A percentile compares a stretch with the other conserved stretches of the same genome.
These are phyloP conservation scores for Subanguina moxae DNA, from an alignment of 1,140 invertebrate species.

Conservation along the genomic window DNA sequence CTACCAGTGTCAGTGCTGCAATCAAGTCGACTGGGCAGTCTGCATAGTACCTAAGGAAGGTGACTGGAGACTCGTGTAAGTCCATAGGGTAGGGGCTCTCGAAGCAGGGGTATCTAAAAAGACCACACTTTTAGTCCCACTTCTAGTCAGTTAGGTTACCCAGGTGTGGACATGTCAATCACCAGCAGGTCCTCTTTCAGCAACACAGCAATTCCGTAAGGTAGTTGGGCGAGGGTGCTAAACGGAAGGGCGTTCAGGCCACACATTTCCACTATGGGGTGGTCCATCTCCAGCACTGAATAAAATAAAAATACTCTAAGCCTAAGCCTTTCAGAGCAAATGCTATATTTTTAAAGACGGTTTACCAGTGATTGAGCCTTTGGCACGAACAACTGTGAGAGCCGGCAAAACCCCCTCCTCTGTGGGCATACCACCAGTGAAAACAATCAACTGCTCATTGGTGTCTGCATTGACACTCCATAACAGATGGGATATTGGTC, in stretches of 20 bases:
- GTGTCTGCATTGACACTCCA: constrained; percentile 50
- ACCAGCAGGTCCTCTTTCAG: constrained; percentile 95
- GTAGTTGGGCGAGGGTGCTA: constrained; percentile 79
- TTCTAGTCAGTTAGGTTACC: constrained; percentile 60
- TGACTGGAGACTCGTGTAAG: constrained; percentile 92
- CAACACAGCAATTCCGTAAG: constrained; percentile 91
- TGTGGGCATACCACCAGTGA: constrained; percentile 61
- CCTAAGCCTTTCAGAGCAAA: too few species aligned
- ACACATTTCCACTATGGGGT: constrained; percentile 93
- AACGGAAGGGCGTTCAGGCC: constrained; percentile 79
- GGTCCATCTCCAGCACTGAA: constrained; percentile 79
- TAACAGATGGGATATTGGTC: constrained; percentile 50
- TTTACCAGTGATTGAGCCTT: constrained; percentile 71
- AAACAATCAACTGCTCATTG: constrained; percentile 60
- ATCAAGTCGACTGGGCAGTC: constrained; percentile 96
- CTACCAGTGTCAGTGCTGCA: constrained; percentile 83
- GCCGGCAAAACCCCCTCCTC: constrained; percentile 56
- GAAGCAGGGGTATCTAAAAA: constrained; percentile 80
- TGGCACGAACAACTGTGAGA: constrained; percentile 89
- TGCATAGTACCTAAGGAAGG: constrained; percentile 88
- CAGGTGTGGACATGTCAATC: constrained; percentile 85
- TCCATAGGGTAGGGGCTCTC: constrained; percentile 99
- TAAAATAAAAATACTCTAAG: too few species aligned
- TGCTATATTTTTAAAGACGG: too few species aligned
- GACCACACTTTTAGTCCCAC: background rate